A percentile compares a stretch with the other conserved stretches of the same genome.
phyloP scores from a whole-genome alignment of 2,113 vertebrate genomes.

The Perccottus glenii region DNA sequence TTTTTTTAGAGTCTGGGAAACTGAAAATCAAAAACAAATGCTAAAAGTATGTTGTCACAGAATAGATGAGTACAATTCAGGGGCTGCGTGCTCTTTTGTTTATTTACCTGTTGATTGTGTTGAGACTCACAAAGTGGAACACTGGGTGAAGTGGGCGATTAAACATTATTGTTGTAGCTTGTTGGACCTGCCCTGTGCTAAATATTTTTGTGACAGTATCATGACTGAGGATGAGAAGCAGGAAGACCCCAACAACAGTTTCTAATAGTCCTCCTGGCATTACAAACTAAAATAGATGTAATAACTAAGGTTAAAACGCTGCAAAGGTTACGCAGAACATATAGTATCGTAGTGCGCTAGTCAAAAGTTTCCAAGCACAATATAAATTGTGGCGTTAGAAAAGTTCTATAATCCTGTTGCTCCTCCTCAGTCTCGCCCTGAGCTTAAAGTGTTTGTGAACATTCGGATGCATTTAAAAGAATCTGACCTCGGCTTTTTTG shows the following conservation, averaged over 20 bases:
- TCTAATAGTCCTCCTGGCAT: not conserved
- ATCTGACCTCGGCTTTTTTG: not conserved
- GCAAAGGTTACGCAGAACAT: too few relatives aligned
- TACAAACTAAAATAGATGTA: too few relatives aligned
- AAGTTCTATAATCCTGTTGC: not conserved
- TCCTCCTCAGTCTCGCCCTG: conserved; percentile 50
- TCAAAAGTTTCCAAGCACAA: too few relatives aligned
- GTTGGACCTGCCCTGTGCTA: conserved; percentile 29
- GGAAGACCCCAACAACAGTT: not conserved
- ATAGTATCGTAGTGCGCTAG: not conserved
- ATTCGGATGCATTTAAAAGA: conserved; percentile 36
- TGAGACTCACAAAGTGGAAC: not conserved
- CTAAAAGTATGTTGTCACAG: too few relatives aligned
- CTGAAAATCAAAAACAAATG: too few relatives aligned
- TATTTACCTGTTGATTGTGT: conserved; percentile 5
- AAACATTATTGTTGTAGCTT: not conserved
- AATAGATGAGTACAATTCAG: not conserved
- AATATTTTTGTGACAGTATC: conserved; percentile 33
- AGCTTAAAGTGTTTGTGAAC: conserved; percentile 19
- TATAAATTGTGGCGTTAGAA: too few relatives aligned
- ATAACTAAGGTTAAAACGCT: too few relatives aligned
- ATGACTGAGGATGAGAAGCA: conserved; percentile 42
- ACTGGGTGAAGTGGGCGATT: conserved; percentile 13
- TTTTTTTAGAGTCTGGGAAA: too few relatives aligned
- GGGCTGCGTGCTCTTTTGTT: conserved; percentile 69